Evolutionary conservation across 2,888 invertebrate species (phyloP), one percentile per base, ranked within the genome.

Genomic region (Cyrtodaria siliqua): DNA sequence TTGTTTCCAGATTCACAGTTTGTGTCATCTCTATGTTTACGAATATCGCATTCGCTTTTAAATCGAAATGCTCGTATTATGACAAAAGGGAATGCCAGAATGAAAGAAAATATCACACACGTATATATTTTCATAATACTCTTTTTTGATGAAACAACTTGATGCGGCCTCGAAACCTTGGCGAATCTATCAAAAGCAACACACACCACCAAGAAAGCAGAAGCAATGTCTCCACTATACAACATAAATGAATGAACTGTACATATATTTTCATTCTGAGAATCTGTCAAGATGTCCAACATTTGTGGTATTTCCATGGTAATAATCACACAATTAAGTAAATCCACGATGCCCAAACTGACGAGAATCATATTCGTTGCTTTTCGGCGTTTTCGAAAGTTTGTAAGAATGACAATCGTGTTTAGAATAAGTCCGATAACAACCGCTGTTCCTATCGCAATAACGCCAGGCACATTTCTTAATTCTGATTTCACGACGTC

Each of bases 331-430:
- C 67, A 55, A 60, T 74, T 74, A 1, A 71, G 40, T 18, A 74
- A 38, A 55, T 79, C 74, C 44, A 59, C 55, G 2, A 47, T 29
- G 12, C 74, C 70, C 18, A 79, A 44, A 16, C 47, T 55, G 23
- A 74, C 40, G 16, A 74, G 52, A 50, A 74, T 67, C n/a, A 70
- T 33, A 44, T 74, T 42, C 12, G 79, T 62, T 16, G 79, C 67
- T 20, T 63, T 74, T 42, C 49, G 6, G n/a, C 57, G 53, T 47
- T 66, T 72, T 44, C 49, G 27, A 8, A 18, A 24, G 40, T 60
- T 60, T 47, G 53, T 57, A 9, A 47, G 20, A 26, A 72, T 60
- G 16, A 72, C 72, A 26, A 72, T 24, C 14, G 47, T 12, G 27
- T 72, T 72, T 26, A 60, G 47, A 0, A 60, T 2, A 23, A 60